Evolutionary conservation across 2,797 vertebrate species (phyloP).

Genomic region (Diceros bicornis): DNA sequence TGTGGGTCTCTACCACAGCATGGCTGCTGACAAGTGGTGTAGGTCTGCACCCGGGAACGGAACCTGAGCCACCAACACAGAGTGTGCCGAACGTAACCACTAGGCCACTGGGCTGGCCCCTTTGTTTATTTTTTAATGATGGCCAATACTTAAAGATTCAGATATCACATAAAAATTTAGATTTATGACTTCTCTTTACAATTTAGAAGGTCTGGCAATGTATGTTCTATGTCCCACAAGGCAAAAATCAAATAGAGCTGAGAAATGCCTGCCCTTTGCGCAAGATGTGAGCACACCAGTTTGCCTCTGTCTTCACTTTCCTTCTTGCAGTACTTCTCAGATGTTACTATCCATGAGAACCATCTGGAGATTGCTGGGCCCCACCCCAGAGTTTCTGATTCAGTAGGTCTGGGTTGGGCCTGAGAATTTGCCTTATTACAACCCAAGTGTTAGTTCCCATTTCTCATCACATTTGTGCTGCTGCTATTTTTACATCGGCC

Average conservation of each 20-base stretch:
- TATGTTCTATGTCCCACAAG: neutral
- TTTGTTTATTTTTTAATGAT: neutral
- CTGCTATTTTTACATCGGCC: neutral
- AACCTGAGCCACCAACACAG: no score
- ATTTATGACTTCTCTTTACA: constrained; percentile 10
- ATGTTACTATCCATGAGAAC: neutral
- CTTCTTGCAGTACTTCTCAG: neutral
- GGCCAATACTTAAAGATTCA: neutral
- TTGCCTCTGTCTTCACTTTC: neutral
- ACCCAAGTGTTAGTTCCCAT: neutral
- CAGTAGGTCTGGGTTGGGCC: neutral
- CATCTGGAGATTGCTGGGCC: constrained; percentile 38
- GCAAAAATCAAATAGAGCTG: constrained; percentile 39
- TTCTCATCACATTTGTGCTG: neutral
- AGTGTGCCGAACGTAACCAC: no score
- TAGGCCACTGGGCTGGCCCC: no score
- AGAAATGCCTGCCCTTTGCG: neutral
- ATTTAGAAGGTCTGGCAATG: neutral
- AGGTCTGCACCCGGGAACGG: no score
- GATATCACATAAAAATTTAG: constrained; percentile 36
- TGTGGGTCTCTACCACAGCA: no score
- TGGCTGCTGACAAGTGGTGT: no score
- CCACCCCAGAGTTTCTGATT: constrained; percentile 53
- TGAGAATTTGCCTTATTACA: constrained; percentile 5
- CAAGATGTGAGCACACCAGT: neutral